Conservation (phyloP, 1,140 invertebrate genomes). For the Drosophila varians region DNA sequence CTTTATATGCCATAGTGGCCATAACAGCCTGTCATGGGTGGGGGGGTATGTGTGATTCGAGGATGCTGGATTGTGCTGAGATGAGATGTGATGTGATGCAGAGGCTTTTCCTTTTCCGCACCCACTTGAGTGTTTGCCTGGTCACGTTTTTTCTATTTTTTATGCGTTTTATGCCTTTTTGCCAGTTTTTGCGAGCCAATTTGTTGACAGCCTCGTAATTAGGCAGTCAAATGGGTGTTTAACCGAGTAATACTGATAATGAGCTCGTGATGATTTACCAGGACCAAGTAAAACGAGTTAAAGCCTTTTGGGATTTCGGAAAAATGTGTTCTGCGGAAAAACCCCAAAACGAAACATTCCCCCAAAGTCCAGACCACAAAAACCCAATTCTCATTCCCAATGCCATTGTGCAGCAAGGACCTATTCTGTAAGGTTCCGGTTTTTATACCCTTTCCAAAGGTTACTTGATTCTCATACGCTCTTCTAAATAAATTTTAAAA, state of each 20-base stretch:
- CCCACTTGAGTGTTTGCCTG: constrained; percentile 36
- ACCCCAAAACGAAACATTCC: constrained; percentile 5
- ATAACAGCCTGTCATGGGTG: constrained; percentile 29
- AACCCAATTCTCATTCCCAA: constrained; percentile 37
- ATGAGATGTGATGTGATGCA: constrained; percentile 29
- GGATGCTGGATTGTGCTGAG: constrained; percentile 27
- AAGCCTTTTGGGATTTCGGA: not conserved
- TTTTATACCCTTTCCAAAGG: not conserved
- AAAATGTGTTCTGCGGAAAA: not conserved
- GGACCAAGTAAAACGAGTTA: not conserved
- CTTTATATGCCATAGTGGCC: constrained; percentile 39
- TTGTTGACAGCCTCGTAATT: constrained; percentile 67
- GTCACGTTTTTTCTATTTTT: constrained; percentile 63
- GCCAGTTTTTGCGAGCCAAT: constrained; percentile 34
- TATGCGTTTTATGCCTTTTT: constrained; percentile 26
- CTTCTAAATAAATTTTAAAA: no score
- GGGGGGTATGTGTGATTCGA: constrained; percentile 12
- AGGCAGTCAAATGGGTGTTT: constrained; percentile 65
- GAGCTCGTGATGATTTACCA: constrained; percentile 19
- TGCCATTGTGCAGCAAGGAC: constrained; percentile 17
- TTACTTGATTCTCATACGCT: no score
- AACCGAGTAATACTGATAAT: constrained; percentile 31
- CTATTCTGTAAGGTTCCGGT: not conserved
- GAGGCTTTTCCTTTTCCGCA: constrained; percentile 19
- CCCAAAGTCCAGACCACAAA: not conserved